Evolutionary conservation across 2,888 invertebrate genomes (phyloP).

Genomic region (Drosophila tripunctata): DNA sequence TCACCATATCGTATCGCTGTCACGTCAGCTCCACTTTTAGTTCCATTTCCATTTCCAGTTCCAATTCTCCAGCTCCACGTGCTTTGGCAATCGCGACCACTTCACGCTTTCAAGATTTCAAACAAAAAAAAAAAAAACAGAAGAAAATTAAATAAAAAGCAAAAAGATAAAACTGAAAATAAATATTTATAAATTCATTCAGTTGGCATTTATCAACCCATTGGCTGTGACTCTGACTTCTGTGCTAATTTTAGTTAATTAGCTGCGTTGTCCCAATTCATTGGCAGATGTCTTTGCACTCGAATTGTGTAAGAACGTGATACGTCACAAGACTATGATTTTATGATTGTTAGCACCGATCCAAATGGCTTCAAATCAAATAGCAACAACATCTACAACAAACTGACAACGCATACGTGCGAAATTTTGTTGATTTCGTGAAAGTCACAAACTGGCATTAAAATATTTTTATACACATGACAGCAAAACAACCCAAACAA

Average conservation of each 20-base stretch:
- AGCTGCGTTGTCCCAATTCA: slow-evolving; percentile 35
- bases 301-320: slow-evolving; percentile 8
- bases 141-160: not conserved
- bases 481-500: slow-evolving; percentile 14
- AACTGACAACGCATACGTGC: slow-evolving; percentile 52
- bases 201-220: slow-evolving; percentile 36
- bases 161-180: slow-evolving; percentile 22
- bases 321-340: slow-evolving; percentile 37
- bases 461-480: slow-evolving; percentile 56
- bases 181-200: slow-evolving; percentile 59
- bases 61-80: slow-evolving; percentile 32
- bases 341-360: slow-evolving; percentile 50
- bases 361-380: slow-evolving; percentile 36
- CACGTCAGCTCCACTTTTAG: slow-evolving; percentile 17
- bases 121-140: no score
- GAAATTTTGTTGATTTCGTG: slow-evolving; percentile 67
- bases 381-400: slow-evolving; percentile 40
- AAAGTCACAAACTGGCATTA: slow-evolving; percentile 64
- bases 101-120: slow-evolving; percentile 50
- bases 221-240: slow-evolving; percentile 23
- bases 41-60: not conserved
- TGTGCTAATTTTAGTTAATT: slow-evolving; percentile 60
- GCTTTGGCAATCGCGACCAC: slow-evolving; percentile 37
- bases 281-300: slow-evolving; percentile 23
- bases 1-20: slow-evolving; percentile 30